Conservation (phyloP, 2,888 invertebrate species). For the Drosophila robusta region DNA sequence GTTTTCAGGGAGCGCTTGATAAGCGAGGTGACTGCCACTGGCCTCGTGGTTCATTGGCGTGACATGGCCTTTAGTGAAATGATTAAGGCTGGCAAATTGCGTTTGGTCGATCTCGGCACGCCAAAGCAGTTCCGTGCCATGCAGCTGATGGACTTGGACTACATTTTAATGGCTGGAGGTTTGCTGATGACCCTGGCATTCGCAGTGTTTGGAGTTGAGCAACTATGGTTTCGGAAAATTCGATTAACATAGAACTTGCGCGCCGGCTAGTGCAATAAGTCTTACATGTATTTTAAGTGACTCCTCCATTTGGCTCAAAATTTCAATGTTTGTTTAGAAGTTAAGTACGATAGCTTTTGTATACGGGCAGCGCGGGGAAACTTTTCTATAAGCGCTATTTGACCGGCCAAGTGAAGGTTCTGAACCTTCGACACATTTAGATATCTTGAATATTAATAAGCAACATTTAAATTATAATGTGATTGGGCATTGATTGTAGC, state of each 20-base stretch:
- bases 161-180: constrained; percentile 44
- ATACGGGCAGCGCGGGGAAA: too few relatives aligned
- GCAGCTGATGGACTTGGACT: constrained; percentile 66
- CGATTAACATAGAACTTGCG: background rate
- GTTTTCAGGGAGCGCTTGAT: constrained; percentile 65
- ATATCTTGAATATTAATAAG: background rate
- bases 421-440: too few relatives aligned
- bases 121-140: constrained; percentile 63
- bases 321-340: background rate
- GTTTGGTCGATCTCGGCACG: constrained; percentile 59
- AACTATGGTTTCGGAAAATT: background rate
- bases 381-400: too few relatives aligned
- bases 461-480: background rate
- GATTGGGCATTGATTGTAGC: too few relatives aligned
- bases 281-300: constrained; percentile 1
- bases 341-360: too few relatives aligned
- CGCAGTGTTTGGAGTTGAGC: constrained; percentile 24
- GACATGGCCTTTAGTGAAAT: constrained; percentile 63
- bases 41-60: constrained; percentile 52
- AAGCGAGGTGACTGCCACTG: constrained; percentile 61
- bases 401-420: too few relatives aligned
- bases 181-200: constrained; percentile 15
- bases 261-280: background rate
- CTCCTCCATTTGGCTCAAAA: background rate
- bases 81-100: constrained; percentile 58